Evolutionary conservation across 2,113 vertebrate species (phyloP).

Genomic region (Rhinolophus sinicus): DNA sequence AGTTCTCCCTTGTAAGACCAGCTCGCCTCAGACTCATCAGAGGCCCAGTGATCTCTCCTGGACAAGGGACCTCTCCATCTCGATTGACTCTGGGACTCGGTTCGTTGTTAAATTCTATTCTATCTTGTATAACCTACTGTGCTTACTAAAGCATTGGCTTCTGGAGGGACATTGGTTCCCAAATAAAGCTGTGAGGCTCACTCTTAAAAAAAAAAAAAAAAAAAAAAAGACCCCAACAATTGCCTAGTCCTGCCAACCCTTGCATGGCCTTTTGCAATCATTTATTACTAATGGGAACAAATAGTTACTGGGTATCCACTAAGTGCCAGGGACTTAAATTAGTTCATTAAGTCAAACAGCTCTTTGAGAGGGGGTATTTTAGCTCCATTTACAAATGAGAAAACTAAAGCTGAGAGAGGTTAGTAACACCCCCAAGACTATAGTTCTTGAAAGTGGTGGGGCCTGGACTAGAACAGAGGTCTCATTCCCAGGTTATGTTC

Average conservation of each 20-base stretch:
- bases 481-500: neutral
- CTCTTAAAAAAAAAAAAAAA: too few species aligned
- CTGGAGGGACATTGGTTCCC: too few species aligned
- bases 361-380: neutral
- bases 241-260: neutral
- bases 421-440: conserved; percentile 14
- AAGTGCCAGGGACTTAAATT: neutral
- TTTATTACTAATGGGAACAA: neutral
- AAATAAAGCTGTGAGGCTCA: too few species aligned
- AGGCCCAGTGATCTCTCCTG: too few species aligned
- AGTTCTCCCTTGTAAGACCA: too few species aligned
- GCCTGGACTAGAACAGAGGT: neutral
- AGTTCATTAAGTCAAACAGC: neutral
- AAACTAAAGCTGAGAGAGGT: neutral
- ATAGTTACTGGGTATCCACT: neutral
- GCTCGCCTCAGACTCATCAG: too few species aligned
- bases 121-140: too few species aligned
- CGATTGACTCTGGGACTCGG: too few species aligned
- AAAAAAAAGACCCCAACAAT: neutral
- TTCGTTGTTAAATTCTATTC: too few species aligned
- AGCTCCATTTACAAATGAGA: neutral
- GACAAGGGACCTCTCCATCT: too few species aligned
- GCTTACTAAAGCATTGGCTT: too few species aligned
- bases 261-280: neutral
- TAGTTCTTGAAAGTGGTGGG: neutral